These are phyloP conservation scores for Calliphora vomitoria DNA, from an alignment of 2,888 invertebrate genomes.

Conservation along the genomic window DNA sequence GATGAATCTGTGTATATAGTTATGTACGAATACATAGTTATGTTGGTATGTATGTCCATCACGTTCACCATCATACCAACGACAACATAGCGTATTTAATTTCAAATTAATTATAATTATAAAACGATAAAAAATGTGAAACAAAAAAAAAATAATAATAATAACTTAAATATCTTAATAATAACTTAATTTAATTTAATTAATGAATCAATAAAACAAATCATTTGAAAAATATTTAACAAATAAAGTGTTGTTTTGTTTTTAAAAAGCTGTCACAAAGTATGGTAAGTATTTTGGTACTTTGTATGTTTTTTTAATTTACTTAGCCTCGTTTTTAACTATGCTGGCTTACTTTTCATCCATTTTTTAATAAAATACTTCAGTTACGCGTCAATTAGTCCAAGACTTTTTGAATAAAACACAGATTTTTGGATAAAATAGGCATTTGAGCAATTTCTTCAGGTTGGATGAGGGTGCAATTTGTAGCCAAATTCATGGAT, in stretches of 20 bases:
- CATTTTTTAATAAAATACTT: too few species aligned
- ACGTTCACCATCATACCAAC: slow-evolving; percentile 30
- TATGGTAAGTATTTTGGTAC: not conserved
- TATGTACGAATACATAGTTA: slow-evolving; percentile 3
- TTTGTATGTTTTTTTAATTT: too few species aligned
- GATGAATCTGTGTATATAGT: not conserved
- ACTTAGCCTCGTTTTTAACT: too few species aligned
- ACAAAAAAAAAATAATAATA: not conserved
- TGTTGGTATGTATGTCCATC: not conserved
- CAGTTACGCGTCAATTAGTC: too few species aligned
- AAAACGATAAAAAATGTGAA: slow-evolving; percentile 47
- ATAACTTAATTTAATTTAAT: slow-evolving; percentile 64
- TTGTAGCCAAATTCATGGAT: too few species aligned
- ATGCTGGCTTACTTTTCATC: too few species aligned
- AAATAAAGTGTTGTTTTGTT: slow-evolving; percentile 42
- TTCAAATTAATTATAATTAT: slow-evolving; percentile 46
- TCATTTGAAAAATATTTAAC: slow-evolving; percentile 58
- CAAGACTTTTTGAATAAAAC: too few species aligned
- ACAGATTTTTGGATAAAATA: too few species aligned
- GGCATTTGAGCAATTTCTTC: too few species aligned
- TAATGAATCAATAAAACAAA: slow-evolving; percentile 65
- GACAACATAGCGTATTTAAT: slow-evolving; percentile 53
- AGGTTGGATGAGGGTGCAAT: too few species aligned
- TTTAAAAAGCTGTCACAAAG: not conserved
- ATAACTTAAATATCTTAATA: slow-evolving; percentile 47